phyloP scores from a whole-genome alignment of 1,140 invertebrate species.

The Gryon sp. region DNA sequence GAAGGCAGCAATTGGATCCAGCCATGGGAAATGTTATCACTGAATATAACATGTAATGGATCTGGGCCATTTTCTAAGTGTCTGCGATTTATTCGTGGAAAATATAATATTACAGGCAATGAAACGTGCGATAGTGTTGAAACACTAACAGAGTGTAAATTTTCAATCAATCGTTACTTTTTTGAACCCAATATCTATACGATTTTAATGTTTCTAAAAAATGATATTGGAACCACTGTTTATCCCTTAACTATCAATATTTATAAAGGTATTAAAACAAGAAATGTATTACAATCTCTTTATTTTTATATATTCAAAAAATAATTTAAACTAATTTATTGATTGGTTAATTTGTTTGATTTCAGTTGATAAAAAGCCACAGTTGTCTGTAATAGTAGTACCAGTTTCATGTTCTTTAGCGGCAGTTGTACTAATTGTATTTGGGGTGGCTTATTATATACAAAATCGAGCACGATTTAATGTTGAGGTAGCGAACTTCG shows the following conservation, averaged over 20 bases:
- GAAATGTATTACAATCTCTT: no score
- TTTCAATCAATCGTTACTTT: slow-evolving; percentile 85
- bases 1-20: slow-evolving; percentile 89
- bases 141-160: slow-evolving; percentile 80
- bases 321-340: neutral
- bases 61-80: slow-evolving; percentile 86
- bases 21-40: slow-evolving; percentile 86
- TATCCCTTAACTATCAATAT: slow-evolving; percentile 87
- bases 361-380: slow-evolving; percentile 86
- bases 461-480: slow-evolving; percentile 88
- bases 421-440: slow-evolving; percentile 89
- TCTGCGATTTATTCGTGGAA: slow-evolving; percentile 81
- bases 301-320: neutral
- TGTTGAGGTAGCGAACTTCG: slow-evolving; percentile 92
- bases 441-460: slow-evolving; percentile 90
- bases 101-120: slow-evolving; percentile 89
- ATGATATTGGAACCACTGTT: slow-evolving; percentile 85
- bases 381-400: slow-evolving; percentile 91
- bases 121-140: slow-evolving; percentile 82
- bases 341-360: slow-evolving; percentile 61
- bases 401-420: slow-evolving; percentile 88
- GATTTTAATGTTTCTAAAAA: slow-evolving; percentile 86
- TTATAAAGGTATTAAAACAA: slow-evolving; percentile 88
- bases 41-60: slow-evolving; percentile 86
- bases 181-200: slow-evolving; percentile 83